These are phyloP conservation scores for Drosophila neotestacea DNA, from an alignment of 2,888 invertebrate species.

Conservation along the genomic window DNA sequence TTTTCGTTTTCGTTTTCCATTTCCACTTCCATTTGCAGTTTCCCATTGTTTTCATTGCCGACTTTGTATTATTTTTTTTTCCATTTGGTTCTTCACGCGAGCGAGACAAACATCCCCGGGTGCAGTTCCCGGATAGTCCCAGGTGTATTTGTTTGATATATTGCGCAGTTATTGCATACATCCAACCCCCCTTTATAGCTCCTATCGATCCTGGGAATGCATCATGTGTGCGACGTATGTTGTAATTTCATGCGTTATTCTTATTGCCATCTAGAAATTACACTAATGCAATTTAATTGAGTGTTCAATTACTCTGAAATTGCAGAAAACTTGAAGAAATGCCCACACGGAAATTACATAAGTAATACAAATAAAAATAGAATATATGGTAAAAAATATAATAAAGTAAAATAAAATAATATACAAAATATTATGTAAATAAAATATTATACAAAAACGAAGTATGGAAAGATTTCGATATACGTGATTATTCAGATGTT, in stretches of 20 bases:
- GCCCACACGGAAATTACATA: not conserved
- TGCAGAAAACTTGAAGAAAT: not conserved
- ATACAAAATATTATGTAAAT: too few species aligned
- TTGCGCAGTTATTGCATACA: constrained; percentile 70
- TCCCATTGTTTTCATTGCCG: constrained; percentile 56
- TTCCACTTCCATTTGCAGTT: constrained; percentile 59
- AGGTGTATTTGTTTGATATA: constrained; percentile 76
- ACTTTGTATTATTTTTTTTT: constrained; percentile 24
- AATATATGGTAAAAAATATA: not conserved
- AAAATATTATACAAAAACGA: not conserved
- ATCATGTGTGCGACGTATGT: constrained; percentile 72
- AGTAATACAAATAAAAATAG: not conserved
- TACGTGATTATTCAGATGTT: too few species aligned
- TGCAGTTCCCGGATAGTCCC: constrained; percentile 56
- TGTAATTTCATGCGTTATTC: constrained; percentile 59
- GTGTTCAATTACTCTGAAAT: constrained; percentile 53
- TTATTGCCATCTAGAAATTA: constrained; percentile 52
- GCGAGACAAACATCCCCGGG: constrained; percentile 62
- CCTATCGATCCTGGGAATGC: constrained; percentile 65
- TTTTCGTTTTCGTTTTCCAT: constrained; percentile 44
- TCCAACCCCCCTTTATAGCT: constrained; percentile 12
- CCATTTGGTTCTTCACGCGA: constrained; percentile 48
- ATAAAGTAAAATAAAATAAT: too few species aligned
- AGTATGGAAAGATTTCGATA: too few species aligned
- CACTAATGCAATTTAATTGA: constrained; percentile 68